Evolutionary conservation across 2,113 vertebrate genomes (phyloP).

Genomic region (Rynchops niger): DNA sequence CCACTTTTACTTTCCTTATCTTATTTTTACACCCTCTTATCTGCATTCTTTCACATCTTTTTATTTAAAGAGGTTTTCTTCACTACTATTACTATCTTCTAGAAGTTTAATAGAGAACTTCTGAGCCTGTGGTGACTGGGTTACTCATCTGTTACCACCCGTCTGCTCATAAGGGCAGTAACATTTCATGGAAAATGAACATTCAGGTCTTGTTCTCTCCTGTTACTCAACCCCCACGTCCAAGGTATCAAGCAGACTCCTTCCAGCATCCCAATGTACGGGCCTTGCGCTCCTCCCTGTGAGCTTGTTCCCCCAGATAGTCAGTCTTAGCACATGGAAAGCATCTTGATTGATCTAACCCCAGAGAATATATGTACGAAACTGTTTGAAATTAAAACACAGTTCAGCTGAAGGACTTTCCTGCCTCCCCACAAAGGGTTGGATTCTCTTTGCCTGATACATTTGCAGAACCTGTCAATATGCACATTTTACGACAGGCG

Average conservation of each 20-base stretch:
- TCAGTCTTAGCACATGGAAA: neutral
- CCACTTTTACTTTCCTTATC: slow-evolving; percentile 32
- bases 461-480: slow-evolving; percentile 29
- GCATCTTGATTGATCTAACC: neutral
- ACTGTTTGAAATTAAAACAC: neutral
- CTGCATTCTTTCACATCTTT: slow-evolving; percentile 53
- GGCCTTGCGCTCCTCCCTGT: neutral
- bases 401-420: neutral
- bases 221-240: neutral
- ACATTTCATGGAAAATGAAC: slow-evolving; percentile 46
- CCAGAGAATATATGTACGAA: neutral
- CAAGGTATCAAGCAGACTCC: neutral
- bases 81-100: neutral
- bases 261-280: neutral
- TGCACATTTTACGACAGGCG: neutral
- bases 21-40: slow-evolving; percentile 39
- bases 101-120: neutral
- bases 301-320: slow-evolving; percentile 14
- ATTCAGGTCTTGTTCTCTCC: neutral
- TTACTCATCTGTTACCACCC: slow-evolving; percentile 20
- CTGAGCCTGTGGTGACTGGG: slow-evolving; percentile 29
- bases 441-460: neutral
- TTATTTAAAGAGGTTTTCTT: slow-evolving; percentile 52
- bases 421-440: neutral
- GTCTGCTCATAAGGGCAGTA: neutral